These are phyloP conservation scores for Sebastolobus alascanus DNA, from an alignment of 2,797 vertebrate species.

Conservation along the genomic window DNA sequence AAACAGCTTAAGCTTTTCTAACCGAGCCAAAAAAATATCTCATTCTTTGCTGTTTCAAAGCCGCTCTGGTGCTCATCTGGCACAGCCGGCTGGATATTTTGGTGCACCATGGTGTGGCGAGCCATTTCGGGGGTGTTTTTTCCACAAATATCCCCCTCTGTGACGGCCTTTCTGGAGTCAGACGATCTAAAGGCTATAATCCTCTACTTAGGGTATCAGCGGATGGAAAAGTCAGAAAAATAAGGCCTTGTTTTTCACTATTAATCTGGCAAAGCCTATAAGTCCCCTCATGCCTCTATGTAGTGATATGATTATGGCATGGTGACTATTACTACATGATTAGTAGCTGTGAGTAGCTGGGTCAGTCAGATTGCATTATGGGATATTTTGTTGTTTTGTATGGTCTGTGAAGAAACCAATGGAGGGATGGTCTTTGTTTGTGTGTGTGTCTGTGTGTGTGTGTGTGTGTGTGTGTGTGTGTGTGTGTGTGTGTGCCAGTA, in stretches of 20 bases:
- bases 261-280: conserved; percentile 79
- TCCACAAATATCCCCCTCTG: conserved; percentile 64
- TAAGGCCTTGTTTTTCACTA: conserved; percentile 77
- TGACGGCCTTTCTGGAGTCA: conserved; percentile 63
- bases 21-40: conserved; percentile 22
- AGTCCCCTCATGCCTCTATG: conserved; percentile 53
- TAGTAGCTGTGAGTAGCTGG: conserved; percentile 66
- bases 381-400: conserved; percentile 55
- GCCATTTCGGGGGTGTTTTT: conserved; percentile 63
- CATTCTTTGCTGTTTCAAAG: conserved; percentile 35
- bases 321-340: conserved; percentile 57
- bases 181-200: conserved; percentile 73
- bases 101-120: conserved; percentile 47
- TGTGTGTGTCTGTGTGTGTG: background rate
- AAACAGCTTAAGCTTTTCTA: conserved; percentile 23
- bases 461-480: conserved; percentile 29
- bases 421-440: conserved; percentile 2
- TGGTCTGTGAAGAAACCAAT: conserved; percentile 1
- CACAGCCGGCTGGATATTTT: conserved; percentile 45
- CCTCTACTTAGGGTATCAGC: conserved; percentile 69
- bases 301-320: conserved; percentile 64
- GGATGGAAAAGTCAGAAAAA: conserved; percentile 74
- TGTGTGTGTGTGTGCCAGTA: conserved; percentile 35
- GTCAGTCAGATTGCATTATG: conserved; percentile 65
- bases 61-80: conserved; percentile 48